Conservation (phyloP, 2,113 vertebrate species). For the Vicugna pacos region DNA sequence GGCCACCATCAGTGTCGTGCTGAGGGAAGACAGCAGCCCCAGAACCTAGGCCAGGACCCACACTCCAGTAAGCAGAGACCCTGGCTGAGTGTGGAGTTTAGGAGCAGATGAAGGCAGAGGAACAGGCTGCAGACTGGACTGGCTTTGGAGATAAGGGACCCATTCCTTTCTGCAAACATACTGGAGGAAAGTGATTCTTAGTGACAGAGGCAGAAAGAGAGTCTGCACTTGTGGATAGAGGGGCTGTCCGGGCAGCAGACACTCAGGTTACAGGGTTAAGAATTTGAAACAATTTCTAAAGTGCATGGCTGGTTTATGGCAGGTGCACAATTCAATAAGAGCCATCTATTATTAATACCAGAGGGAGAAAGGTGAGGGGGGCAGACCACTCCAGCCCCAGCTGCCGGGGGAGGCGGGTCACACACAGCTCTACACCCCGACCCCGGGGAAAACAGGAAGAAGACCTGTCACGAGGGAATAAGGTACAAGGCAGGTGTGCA, state of each 20-base stretch:
- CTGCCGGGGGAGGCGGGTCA: neutral
- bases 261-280: neutral
- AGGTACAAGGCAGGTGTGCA: slow-evolving; percentile 67
- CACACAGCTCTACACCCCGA: neutral
- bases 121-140: neutral
- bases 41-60: neutral
- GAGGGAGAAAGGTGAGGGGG: neutral
- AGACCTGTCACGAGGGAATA: slow-evolving; percentile 25
- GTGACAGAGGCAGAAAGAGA: slow-evolving; percentile 15
- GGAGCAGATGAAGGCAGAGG: neutral
- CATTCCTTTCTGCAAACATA: slow-evolving; percentile 18
- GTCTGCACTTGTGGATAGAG: neutral
- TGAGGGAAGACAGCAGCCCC: neutral
- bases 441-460: slow-evolving; percentile 32
- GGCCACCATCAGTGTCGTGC: neutral
- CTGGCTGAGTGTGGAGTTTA: neutral
- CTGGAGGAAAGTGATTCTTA: neutral
- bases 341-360: slow-evolving; percentile 61
- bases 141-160: slow-evolving; percentile 11
- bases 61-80: neutral
- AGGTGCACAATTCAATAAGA: slow-evolving; percentile 58
- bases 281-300: slow-evolving; percentile 40
- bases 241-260: neutral
- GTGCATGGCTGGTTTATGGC: slow-evolving; percentile 11
- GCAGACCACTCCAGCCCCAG: neutral